These are phyloP conservation scores for Platycercus adscitus DNA, from an alignment of 2,113 vertebrate species.

Conservation along the genomic window DNA sequence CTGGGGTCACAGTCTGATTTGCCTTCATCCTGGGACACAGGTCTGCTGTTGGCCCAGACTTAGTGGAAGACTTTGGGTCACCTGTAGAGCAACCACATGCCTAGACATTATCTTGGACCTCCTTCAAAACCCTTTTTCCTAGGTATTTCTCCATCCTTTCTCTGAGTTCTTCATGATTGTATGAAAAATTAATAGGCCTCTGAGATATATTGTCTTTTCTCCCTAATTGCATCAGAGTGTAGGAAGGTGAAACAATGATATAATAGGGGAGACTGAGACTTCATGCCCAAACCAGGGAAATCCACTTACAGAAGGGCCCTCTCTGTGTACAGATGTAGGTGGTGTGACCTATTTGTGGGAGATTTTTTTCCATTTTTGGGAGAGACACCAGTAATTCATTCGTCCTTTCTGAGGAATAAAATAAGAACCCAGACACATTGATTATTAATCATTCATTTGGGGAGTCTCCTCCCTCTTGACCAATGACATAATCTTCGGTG, in stretches of 20 bases:
- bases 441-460: conserved; percentile 80
- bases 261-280: background rate
- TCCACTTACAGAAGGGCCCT: background rate
- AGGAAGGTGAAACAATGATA: conserved; percentile 1
- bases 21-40: background rate
- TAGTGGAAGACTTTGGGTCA: background rate
- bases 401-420: conserved; percentile 72
- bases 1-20: background rate
- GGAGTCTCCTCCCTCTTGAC: conserved; percentile 70
- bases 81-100: background rate
- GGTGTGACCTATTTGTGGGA: conserved; percentile 50
- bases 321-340: background rate
- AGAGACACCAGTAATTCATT: conserved; percentile 71
- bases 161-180: background rate
- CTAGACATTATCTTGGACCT: background rate
- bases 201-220: background rate
- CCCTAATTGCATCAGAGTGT: conserved; percentile 39
- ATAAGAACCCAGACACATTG: conserved; percentile 76
- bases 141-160: background rate
- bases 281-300: background rate
- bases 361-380: conserved; percentile 63
- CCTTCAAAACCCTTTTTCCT: background rate
- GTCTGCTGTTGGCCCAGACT: background rate
- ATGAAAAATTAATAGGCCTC: conserved; percentile 41
- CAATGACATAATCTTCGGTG: conserved; percentile 73